These are phyloP conservation scores for Sphaerodactylus townsendi DNA, from an alignment of 2,113 vertebrate species.

Conservation along the genomic window DNA sequence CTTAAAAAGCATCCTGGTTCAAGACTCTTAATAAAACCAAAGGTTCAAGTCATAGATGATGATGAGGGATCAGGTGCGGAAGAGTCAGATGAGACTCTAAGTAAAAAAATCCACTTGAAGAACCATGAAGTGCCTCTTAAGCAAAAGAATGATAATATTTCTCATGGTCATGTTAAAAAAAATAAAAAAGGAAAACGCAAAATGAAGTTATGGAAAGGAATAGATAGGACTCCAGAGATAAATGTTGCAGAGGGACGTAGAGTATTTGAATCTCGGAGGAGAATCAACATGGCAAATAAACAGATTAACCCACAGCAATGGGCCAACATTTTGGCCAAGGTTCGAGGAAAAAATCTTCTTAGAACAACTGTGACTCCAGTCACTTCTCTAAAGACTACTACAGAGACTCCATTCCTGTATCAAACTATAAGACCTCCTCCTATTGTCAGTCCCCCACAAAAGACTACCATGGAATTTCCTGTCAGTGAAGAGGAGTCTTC, in stretches of 20 bases:
- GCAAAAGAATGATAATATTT: constrained; percentile 32
- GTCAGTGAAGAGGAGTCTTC: constrained; percentile 67
- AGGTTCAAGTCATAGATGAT: constrained; percentile 57
- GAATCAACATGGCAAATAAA: constrained; percentile 78
- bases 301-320: constrained; percentile 88
- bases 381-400: constrained; percentile 14
- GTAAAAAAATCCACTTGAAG: constrained; percentile 33
- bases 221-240: constrained; percentile 60
- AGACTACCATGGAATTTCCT: neutral
- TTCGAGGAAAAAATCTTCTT: constrained; percentile 77
- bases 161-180: constrained; percentile 42
- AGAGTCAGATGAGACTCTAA: constrained; percentile 34
- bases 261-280: constrained; percentile 76
- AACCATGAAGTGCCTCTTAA: constrained; percentile 49
- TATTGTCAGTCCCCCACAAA: constrained; percentile 28
- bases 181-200: constrained; percentile 67
- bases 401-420: neutral
- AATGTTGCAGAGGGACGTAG: constrained; percentile 73
- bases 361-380: constrained; percentile 57
- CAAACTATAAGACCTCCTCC: constrained; percentile 19
- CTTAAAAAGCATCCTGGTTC: constrained; percentile 74
- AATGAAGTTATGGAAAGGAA: constrained; percentile 66
- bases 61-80: constrained; percentile 80
- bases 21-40: constrained; percentile 67
- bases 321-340: constrained; percentile 89